A percentile compares a stretch with the other conserved stretches of the same genome.
These are phyloP conservation scores for Apamea sordens DNA, from an alignment of 2,888 invertebrate species.

Conservation along the genomic window DNA sequence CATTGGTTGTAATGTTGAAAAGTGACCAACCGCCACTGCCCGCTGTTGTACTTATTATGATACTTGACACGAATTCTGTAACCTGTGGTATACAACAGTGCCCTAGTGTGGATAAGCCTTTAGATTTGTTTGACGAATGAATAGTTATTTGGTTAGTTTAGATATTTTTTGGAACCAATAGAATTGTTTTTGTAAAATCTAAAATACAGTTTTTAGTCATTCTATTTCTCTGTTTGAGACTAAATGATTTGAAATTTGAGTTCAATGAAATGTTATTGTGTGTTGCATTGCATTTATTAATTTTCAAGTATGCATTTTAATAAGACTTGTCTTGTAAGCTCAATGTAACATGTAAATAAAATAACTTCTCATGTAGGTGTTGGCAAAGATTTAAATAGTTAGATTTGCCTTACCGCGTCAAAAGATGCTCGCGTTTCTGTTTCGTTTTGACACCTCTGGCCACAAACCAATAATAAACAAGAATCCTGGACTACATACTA, in stretches of 20 bases:
- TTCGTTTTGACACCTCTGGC: background rate
- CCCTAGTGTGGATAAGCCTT: slow-evolving; percentile 3
- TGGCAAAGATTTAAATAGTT: background rate
- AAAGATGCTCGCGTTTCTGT: background rate
- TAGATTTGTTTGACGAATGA: slow-evolving; percentile 27
- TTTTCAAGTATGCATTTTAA: slow-evolving; percentile 40
- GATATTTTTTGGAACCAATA: slow-evolving; percentile 19
- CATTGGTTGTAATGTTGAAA: slow-evolving; percentile 15
- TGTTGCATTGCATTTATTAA: slow-evolving; percentile 50
- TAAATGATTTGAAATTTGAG: background rate
- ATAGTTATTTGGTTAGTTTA: slow-evolving; percentile 22
- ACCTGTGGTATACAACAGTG: background rate
- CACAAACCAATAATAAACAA: no score
- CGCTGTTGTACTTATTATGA: background rate
- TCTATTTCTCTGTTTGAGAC: background rate
- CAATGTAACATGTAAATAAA: slow-evolving; percentile 52
- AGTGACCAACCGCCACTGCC: background rate
- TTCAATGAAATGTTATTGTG: background rate
- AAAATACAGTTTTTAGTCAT: background rate
- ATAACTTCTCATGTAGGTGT: background rate
- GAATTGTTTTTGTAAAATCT: background rate
- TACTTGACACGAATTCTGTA: background rate
- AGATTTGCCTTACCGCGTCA: background rate
- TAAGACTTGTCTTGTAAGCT: slow-evolving; percentile 31
- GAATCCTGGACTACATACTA: no score